These are phyloP conservation scores for Cossypha polioptera DNA, from an alignment of 2,797 vertebrate species.

Conservation along the genomic window DNA sequence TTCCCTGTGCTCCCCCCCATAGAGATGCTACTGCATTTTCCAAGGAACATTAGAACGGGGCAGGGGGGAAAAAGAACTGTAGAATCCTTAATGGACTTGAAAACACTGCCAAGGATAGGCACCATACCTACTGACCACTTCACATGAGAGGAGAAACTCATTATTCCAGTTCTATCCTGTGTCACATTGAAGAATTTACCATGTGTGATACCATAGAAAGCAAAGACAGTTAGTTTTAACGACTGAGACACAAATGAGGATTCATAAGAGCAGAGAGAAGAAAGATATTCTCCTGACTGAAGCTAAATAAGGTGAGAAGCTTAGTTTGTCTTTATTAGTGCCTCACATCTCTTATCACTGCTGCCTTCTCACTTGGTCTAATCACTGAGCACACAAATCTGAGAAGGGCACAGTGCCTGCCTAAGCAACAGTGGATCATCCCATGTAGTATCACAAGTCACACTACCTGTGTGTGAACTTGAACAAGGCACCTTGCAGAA, in stretches of 20 bases:
- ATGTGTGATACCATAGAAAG: not conserved
- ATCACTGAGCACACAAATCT: not conserved
- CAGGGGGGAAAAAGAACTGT: not conserved
- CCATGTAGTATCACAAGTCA: not conserved
- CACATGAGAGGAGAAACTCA: not conserved
- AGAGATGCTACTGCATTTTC: not conserved
- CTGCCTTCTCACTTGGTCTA: not conserved
- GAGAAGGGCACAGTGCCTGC: not conserved
- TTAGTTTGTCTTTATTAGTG: not conserved
- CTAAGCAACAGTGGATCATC: not conserved
- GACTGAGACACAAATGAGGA: not conserved
- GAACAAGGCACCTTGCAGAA: not conserved
- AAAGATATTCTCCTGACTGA: not conserved
- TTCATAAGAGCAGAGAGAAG: not conserved
- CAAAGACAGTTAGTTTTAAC: not conserved
- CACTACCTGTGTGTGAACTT: not conserved
- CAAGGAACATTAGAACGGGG: fast-evolving
- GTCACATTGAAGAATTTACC: not conserved
- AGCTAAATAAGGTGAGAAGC: not conserved
- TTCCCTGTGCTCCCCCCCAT: not conserved
- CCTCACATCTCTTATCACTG: not conserved
- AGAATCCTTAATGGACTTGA: not conserved
- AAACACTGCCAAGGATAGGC: not conserved
- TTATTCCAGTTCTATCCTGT: not conserved
- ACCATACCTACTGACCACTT: not conserved